Evolutionary conservation across 2,888 invertebrate genomes (phyloP).

Genomic region (Calliopum simillimum): DNA sequence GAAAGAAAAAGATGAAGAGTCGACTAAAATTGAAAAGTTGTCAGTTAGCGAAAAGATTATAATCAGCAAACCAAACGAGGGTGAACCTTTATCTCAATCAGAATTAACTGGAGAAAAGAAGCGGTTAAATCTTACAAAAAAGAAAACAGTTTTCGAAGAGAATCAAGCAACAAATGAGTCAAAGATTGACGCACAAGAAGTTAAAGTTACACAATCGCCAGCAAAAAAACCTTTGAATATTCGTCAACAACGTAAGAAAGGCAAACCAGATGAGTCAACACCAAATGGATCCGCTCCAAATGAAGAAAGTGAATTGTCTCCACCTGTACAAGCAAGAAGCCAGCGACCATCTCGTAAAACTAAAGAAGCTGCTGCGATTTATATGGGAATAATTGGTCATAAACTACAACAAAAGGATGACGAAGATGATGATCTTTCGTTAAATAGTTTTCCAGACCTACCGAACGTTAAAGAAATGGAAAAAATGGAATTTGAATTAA

Average conservation of each 20-base stretch:
- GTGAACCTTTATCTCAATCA: neutral
- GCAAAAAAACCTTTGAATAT: slow-evolving; percentile 51
- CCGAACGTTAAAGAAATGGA: slow-evolving; percentile 74
- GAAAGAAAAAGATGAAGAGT: slow-evolving; percentile 32
- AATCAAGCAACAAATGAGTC: neutral
- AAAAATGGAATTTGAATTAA: slow-evolving; percentile 72
- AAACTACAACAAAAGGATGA: slow-evolving; percentile 75
- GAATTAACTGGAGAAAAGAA: neutral
- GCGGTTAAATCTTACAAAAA: neutral
- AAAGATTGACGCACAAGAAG: neutral
- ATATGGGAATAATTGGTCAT: slow-evolving; percentile 79
- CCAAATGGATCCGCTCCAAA: slow-evolving; percentile 40
- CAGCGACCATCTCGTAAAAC: slow-evolving; percentile 76
- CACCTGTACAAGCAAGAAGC: slow-evolving; percentile 53
- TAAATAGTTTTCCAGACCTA: slow-evolving; percentile 76
- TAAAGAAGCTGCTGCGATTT: slow-evolving; percentile 80
- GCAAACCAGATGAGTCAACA: slow-evolving; percentile 35
- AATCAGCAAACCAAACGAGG: slow-evolving; percentile 22
- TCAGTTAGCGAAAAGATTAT: neutral
- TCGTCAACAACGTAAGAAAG: slow-evolving; percentile 50
- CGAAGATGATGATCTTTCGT: slow-evolving; percentile 74
- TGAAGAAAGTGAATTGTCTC: slow-evolving; percentile 48
- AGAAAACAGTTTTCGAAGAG: neutral
- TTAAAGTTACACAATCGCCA: slow-evolving; percentile 42
- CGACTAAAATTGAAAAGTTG: slow-evolving; percentile 16